Evolutionary conservation across 2,888 invertebrate species (phyloP), one percentile per base, ranked within the genome.

Genomic region (Meganola albula): DNA sequence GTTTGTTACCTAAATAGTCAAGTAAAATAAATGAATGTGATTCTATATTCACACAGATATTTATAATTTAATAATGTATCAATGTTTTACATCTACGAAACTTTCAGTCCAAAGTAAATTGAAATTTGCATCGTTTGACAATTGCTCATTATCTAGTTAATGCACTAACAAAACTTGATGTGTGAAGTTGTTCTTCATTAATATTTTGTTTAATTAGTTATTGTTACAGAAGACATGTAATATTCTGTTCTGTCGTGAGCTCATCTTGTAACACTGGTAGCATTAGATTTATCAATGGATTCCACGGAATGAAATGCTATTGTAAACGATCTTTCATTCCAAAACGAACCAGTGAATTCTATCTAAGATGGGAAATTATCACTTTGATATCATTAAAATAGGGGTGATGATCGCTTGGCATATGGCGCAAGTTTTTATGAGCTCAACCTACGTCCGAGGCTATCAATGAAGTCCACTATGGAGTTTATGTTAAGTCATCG

Each of bases 391-490:
- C 57, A 6, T 34, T 7, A 11, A 2, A 10, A 39, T 68, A 80
- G 58, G 63, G 53, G 45, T 49, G 30, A 59, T 27, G 48, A 59
- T 77, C 24, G 49, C 37, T 44, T 63, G 58, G 31, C 43, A 33
- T 33, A 28, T 42, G 37, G 48, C 53, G 58, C 45, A 44, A 47
- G 71, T 78, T 83, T 80, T 83, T 80, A 66, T 74, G 60, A 43
- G 59, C 53, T 43, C 62, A 53, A 76, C 74, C 76, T 76, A 80
- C 79, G 82, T 80, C 74, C 64, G 75, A 72, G 78, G 74, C 80
- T 80, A 83, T 85, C 85, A 85, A 85, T 85, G 85, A 84, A 85
- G 83, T 80, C 78, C 79, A 82, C 75, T 79, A 74, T 75, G 62
- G 63, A 77, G 71, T 82, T 84, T 82, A 68, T 84, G 85, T 82